Evolutionary conservation across 2,888 invertebrate genomes (phyloP).

Genomic region (Leucania comma): DNA sequence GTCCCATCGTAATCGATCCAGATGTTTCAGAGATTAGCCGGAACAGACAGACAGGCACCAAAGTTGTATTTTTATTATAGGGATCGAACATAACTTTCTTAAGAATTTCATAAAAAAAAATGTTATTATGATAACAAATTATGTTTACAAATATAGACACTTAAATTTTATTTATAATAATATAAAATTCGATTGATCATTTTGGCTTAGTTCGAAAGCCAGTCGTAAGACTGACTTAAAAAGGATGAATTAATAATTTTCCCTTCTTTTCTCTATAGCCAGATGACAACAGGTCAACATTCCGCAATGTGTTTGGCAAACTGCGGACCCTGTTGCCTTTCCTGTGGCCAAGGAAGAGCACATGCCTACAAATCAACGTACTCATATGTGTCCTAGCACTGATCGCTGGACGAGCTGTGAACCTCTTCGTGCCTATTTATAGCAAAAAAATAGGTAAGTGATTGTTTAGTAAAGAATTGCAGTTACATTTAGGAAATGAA

Average conservation of each 20-base stretch:
- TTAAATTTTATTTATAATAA: no score
- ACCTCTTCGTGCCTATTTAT: conserved; percentile 98
- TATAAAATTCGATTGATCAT: no score
- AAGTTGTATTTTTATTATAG: no score
- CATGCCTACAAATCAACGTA: conserved; percentile 95
- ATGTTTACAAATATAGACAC: no score
- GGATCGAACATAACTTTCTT: no score
- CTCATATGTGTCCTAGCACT: conserved; percentile 95
- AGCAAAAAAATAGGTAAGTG: conserved; percentile 95
- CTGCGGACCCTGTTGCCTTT: conserved; percentile 96
- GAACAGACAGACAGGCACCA: no score
- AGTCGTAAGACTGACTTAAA: background rate
- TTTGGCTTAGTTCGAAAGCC: no score
- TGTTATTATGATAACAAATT: no score
- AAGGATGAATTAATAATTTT: background rate
- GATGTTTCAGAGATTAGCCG: no score
- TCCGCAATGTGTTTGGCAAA: conserved; percentile 95
- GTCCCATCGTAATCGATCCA: no score
- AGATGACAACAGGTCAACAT: conserved; percentile 93
- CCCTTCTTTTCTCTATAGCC: conserved; percentile 59
- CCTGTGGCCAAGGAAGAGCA: conserved; percentile 97
- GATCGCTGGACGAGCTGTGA: conserved; percentile 95
- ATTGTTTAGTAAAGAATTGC: background rate
- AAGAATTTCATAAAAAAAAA: no score
- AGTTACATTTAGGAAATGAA: no score